Percentiles rank a stretch among this genome's conserved stretches.
Conservation (phyloP, 2,113 vertebrate species). For the Calcarius ornatus region DNA sequence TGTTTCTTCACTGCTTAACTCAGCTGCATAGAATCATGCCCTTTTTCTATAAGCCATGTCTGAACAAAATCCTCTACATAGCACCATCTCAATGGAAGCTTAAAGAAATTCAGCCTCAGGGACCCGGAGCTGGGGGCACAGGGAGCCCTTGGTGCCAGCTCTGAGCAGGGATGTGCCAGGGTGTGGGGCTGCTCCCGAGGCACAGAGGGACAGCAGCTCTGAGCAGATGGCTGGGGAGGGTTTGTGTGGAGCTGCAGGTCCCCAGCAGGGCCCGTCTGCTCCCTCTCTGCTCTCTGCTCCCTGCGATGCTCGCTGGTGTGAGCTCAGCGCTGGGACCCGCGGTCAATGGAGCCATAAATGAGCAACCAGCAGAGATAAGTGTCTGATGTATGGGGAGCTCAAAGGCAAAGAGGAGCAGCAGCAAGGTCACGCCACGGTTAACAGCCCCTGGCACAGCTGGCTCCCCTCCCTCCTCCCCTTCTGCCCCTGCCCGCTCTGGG, state of each 20-base stretch:
- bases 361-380: constrained; percentile 29
- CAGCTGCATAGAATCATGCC: too few relatives aligned
- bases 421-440: constrained; percentile 32
- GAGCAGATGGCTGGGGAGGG: background rate
- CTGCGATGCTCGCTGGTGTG: background rate
- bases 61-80: too few relatives aligned
- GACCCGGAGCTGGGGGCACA: fast-evolving
- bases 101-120: too few relatives aligned
- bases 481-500: background rate
- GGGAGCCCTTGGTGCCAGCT: fast-evolving
- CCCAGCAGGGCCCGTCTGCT: background rate
- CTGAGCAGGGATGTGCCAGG: fast-evolving
- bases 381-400: constrained; percentile 44
- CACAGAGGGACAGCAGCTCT: fast-evolving
- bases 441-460: background rate
- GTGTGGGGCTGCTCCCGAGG: fast-evolving
- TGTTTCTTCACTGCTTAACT: too few relatives aligned
- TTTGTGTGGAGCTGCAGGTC: background rate
- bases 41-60: too few relatives aligned
- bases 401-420: background rate
- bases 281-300: too few relatives aligned
- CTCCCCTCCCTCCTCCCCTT: background rate
- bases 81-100: too few relatives aligned
- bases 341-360: constrained; percentile 16
- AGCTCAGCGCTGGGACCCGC: background rate